Base-by-base conservation (phyloP, 2,888 invertebrate species). In the Sclerodermus sp. region DNA sequence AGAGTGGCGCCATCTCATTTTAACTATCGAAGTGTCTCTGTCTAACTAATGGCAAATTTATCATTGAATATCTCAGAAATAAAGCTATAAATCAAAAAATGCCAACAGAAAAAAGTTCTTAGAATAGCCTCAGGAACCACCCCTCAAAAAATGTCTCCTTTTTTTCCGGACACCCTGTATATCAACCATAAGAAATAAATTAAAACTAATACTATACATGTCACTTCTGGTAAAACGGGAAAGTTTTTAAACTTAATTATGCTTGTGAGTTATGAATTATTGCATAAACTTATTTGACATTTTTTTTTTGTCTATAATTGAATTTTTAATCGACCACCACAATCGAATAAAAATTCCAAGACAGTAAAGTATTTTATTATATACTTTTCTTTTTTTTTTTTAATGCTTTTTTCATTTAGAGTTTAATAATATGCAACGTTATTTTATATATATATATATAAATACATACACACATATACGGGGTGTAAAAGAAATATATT, bases 171-270 rank as follows among this genome's bases (percentile, higher is more conserved):
- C n/a, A n/a, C n/a, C n/a, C n/a, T n/a, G n/a, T n/a, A n/a, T n/a
- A n/a, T n/a, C n/a, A n/a, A 62, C 57, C 51, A 67, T 53, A 62
- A 63, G 57, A 62, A 67, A 69, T 64, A 60, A 70, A 67, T 63
- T 66, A 58, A 57, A 60, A 55, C 52, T 62, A 66, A 60, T 66
- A 70, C 57, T 61, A 65, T 67, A 70, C 58, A 71, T 64, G 77
- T 76, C 76, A 77, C 77, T 77, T 77, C 77, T 77, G 77, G 73
- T 72, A 64, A 70, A 59, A 71, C 74, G 74, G 75, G 72, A 75
- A 71, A 67, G 58, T 65, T 62, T 63, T n/a, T 62, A 57, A 66
- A 60, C 50, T 57, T 60, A 61, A n/a, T n/a, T n/a, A n/a, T n/a
- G n/a, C n/a, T n/a, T 45, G 16, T 31, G 48, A 58, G 63, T n/a